Evolutionary conservation across 2,113 vertebrate species (phyloP).

Genomic region (Columba livia): DNA sequence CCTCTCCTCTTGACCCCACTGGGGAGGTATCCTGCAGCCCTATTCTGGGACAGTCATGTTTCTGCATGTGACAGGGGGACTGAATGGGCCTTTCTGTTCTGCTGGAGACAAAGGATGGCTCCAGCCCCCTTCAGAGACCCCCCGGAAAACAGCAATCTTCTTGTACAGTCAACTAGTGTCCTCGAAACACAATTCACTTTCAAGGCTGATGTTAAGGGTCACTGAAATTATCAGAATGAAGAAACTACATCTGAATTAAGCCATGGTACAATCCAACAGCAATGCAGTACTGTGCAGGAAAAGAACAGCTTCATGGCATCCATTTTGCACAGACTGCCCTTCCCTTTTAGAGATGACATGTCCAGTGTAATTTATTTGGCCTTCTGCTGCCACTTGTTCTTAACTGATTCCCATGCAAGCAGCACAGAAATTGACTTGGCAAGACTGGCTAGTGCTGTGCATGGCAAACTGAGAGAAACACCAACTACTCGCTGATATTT

Average conservation of each 20-base stretch:
- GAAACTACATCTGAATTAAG: not conserved
- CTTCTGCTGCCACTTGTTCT: not conserved
- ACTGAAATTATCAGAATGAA: rapidly evolving
- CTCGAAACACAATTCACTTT: not conserved
- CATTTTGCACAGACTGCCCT: not conserved
- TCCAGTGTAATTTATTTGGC: not conserved
- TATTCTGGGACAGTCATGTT: conserved; percentile 35
- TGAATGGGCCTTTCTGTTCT: conserved; percentile 39
- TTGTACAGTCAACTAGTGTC: not conserved
- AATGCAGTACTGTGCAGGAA: not conserved
- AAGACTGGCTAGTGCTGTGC: not conserved
- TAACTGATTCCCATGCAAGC: not conserved
- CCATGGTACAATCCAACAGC: not conserved
- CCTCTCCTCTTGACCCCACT: not conserved
- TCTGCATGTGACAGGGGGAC: conserved; percentile 22
- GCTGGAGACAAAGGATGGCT: not conserved
- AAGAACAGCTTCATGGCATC: not conserved
- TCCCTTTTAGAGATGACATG: rapidly evolving
- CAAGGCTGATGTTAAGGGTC: not conserved
- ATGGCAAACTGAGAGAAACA: not conserved
- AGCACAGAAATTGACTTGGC: not conserved
- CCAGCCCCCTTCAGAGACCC: not conserved
- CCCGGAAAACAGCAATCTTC: not conserved
- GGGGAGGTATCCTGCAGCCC: not conserved
- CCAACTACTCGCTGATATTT: rapidly evolving